Percentiles rank a stretch among this genome's conserved stretches.
phyloP scores from a whole-genome alignment of 2,888 invertebrate species.

The Synanthedon myopaeformis region DNA sequence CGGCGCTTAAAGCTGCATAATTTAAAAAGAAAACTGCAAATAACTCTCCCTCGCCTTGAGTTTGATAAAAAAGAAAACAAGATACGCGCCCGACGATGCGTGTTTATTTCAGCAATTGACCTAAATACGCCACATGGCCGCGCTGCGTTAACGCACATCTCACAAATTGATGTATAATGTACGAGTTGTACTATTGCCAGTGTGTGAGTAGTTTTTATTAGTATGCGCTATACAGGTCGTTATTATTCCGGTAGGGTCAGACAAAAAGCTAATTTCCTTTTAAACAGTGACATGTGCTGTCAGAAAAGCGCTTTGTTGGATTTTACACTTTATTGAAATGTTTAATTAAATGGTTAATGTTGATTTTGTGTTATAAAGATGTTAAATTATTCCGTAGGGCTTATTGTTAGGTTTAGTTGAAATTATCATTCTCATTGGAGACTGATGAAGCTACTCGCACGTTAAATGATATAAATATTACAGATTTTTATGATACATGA shows the following conservation, averaged over 20 bases:
- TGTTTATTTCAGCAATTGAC: constrained; percentile 62
- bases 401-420: too few relatives aligned
- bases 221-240: constrained; percentile 24
- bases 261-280: not conserved
- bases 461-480: too few relatives aligned
- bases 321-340: too few relatives aligned
- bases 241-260: not conserved
- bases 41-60: constrained; percentile 25
- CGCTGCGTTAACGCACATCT: constrained; percentile 39
- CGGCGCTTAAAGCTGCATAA: constrained; percentile 21
- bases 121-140: constrained; percentile 55
- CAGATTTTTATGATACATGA: not conserved
- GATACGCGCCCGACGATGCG: constrained; percentile 23
- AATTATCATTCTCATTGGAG: too few relatives aligned
- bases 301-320: too few relatives aligned
- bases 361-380: too few relatives aligned
- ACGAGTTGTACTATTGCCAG: constrained; percentile 1
- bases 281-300: not conserved
- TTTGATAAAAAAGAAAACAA: constrained; percentile 21
- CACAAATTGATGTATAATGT: constrained; percentile 13
- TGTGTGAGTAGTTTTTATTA: constrained; percentile 14
- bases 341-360: too few relatives aligned
- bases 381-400: too few relatives aligned
- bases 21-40: constrained; percentile 19
- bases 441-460: too few relatives aligned